These are phyloP conservation scores for Chironomus riparius DNA, from an alignment of 2,888 invertebrate genomes.

Conservation along the genomic window DNA sequence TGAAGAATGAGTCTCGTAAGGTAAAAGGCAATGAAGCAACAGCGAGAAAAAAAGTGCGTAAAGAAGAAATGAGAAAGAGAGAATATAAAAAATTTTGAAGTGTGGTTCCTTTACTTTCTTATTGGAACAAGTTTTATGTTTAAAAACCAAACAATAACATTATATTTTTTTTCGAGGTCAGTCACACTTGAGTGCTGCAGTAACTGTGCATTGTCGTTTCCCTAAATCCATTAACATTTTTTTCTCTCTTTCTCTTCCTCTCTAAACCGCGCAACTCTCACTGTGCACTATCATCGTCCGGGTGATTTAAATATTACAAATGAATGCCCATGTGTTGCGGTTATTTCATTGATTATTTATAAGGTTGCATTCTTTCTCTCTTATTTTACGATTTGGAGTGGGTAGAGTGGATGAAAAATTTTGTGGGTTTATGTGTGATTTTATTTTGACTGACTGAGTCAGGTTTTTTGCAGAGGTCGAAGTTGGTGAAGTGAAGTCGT, in stretches of 20 bases:
- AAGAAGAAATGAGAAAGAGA: background rate
- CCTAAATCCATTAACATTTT: background rate
- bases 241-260: background rate
- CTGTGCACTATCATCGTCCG: background rate
- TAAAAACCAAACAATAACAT: background rate
- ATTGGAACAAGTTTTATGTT: background rate
- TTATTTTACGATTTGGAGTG: no score
- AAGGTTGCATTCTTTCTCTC: no score
- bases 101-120: background rate
- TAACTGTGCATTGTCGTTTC: slow-evolving; percentile 25
- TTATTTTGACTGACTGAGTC: no score
- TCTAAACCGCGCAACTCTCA: background rate
- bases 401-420: no score
- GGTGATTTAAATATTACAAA: slow-evolving; percentile 15
- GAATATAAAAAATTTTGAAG: background rate
- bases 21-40: background rate
- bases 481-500: no score
- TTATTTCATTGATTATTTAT: background rate
- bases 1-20: background rate
- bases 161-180: slow-evolving; percentile 16
- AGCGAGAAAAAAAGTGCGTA: background rate
- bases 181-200: slow-evolving; percentile 18
- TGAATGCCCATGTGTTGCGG: background rate
- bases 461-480: no score
- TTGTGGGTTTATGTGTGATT: no score